Conservation (phyloP, 2,797 vertebrate species). For the Lagorchestes hirsutus region DNA sequence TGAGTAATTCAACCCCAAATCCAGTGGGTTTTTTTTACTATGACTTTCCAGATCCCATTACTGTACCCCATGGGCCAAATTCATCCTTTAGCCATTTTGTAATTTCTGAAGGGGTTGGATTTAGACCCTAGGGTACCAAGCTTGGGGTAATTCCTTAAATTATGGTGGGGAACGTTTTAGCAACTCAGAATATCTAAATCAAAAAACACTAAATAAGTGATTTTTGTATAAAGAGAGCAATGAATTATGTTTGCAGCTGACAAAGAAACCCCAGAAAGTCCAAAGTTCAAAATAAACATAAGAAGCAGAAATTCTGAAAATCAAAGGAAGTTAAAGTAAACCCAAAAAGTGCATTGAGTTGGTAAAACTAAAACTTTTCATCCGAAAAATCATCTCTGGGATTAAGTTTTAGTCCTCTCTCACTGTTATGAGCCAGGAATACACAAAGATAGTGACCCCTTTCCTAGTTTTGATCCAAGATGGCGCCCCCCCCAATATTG, state of each 20-base stretch:
- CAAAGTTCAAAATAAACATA: neutral
- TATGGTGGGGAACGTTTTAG: neutral
- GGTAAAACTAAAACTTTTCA: neutral
- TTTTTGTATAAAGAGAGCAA: neutral
- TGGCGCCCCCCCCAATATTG: no score
- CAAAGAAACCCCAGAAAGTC: neutral
- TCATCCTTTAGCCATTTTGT: neutral
- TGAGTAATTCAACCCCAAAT: neutral
- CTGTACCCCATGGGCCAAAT: neutral
- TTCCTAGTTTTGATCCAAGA: neutral
- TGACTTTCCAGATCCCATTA: neutral
- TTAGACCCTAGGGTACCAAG: neutral
- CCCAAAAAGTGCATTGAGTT: neutral
- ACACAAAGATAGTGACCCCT: neutral
- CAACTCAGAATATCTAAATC: neutral
- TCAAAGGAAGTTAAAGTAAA: neutral
- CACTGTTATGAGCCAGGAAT: neutral
- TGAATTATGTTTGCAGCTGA: neutral
- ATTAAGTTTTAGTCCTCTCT: neutral
- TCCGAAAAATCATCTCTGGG: conserved; percentile 50
- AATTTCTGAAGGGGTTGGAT: neutral
- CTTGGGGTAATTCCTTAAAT: neutral
- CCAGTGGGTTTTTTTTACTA: neutral
- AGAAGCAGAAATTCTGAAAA: neutral
- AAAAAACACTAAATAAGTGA: neutral